Evolutionary conservation across 1,140 invertebrate species (phyloP), one percentile per base, ranked within the genome.

Genomic region (Diprion similis): DNA sequence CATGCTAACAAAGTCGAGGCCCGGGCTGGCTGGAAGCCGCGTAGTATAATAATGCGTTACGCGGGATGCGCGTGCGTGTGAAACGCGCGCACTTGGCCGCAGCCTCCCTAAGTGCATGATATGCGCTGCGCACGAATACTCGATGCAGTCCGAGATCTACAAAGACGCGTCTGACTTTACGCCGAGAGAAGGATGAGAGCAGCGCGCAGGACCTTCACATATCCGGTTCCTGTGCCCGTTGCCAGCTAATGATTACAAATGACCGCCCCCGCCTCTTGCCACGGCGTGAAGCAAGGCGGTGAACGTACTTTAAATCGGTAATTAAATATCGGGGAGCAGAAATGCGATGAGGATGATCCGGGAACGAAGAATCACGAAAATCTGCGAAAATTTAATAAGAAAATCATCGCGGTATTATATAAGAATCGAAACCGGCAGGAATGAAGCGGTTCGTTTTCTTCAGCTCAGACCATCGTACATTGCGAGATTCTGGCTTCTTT

Each of bases 161-260:
- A 37, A 37, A 37, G 24, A 37, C 24, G 24, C 24, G 24, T 37
- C 24, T 1, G 24, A 37, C 24, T 37, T 37, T 3, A 37, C 1
- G 24, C 2, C 24, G 24, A 1, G 24, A 37, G 24, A 37, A 37
- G 24, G 24, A 37, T 37, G 24, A 37, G 24, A 37, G 24, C 24
- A 6, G 24, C 51, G 51, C n/a, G 51, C 51, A 59, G n/a, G 6
- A 17, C 51, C 6, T 13, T 59, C 51, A 15, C 3, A 17, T 59
- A 59, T 59, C 51, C 51, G 11, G 8, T 59, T 59, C n/a, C 51
- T 59, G 51, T 59, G 51, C 51, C 51, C 51, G 51, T 59, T 59
- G 51, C 51, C 51, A 15, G 51, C 51, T 59, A 59, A 59, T 59
- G 51, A 59, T 59, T 59, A 59, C 51, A 59, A 59, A 59, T 59